Evolutionary conservation across 2,113 vertebrate species (phyloP).

Genomic region (Bos javanicus): DNA sequence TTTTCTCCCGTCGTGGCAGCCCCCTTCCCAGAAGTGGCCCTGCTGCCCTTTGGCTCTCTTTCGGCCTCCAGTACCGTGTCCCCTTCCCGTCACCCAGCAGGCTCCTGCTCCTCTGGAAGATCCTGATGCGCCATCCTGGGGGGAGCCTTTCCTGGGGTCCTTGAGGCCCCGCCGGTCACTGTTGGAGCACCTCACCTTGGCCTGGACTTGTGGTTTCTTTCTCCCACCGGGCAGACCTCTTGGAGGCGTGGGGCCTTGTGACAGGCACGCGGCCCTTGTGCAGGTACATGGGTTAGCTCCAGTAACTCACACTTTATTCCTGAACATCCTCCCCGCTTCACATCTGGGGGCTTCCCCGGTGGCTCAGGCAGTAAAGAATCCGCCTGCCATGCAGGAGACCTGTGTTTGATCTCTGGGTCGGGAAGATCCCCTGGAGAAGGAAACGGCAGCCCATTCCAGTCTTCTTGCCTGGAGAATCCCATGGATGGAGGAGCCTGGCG

Average conservation of each 20-base stretch:
- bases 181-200: background rate
- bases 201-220: background rate
- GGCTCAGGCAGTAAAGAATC: background rate
- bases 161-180: background rate
- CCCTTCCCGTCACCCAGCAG: background rate
- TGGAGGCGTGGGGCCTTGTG: background rate
- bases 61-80: background rate
- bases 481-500: background rate
- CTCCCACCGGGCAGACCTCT: background rate
- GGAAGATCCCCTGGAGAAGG: background rate
- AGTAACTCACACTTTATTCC: background rate
- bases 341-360: background rate
- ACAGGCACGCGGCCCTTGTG: background rate
- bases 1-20: background rate
- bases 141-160: background rate
- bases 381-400: background rate
- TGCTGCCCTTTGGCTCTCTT: background rate
- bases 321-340: background rate
- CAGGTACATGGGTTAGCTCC: rapidly evolving
- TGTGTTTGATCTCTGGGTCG: background rate
- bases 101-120: background rate
- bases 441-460: background rate
- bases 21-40: background rate
- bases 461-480: background rate
- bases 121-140: background rate